Base-by-base conservation (phyloP, 2,888 invertebrate genomes). In the Xestia sexstrigata region DNA sequence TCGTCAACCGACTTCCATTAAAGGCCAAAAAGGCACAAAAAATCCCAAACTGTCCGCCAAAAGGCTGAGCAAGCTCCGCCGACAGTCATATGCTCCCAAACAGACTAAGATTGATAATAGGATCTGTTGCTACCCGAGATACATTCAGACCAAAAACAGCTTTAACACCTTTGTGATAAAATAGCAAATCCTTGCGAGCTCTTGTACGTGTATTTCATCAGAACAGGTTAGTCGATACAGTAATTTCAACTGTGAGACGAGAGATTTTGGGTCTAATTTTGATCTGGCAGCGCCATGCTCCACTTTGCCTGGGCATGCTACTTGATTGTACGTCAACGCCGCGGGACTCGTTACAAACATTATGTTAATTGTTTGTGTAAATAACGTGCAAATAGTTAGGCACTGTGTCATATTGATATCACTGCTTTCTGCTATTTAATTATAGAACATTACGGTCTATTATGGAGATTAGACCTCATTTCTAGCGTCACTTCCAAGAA, bases 1-100 rank as follows among this genome's bases (percentile, higher is more conserved):
- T 88, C 87, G 84, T 88, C 88, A 88, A 87, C 83, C 84, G 86
- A 78, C 87, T 86, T 52, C 85, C 83, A 88, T 87, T 88, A 87
- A 88, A 89, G 76, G 78, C 79, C 82, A 88, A 89, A 90, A 89
- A 85, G 79, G 73, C 60, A 85, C 83, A 88, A 87, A 88, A 88
- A 89, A 87, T 4, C 85, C 74, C 77, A 82, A 88, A 87, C 82
- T 87, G 85, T 88, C 88, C 88, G 88, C 89, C 89, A 90, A 92
- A 93, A 91, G 90, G 89, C 89, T 89, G 89, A 89, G 90, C 91
- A 90, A 91, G 91, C 90, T 90, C 86, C 84, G 83, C 87, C 90
- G 89, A 90, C 89, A 89, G 86, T 87, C 90, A 89, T 89, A 90
- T 85, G 88, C 87, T 84, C 83, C 79, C 89, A 90, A 90, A 90